phyloP scores from a whole-genome alignment of 2,113 vertebrate genomes.

The Aphyosemion australe region DNA sequence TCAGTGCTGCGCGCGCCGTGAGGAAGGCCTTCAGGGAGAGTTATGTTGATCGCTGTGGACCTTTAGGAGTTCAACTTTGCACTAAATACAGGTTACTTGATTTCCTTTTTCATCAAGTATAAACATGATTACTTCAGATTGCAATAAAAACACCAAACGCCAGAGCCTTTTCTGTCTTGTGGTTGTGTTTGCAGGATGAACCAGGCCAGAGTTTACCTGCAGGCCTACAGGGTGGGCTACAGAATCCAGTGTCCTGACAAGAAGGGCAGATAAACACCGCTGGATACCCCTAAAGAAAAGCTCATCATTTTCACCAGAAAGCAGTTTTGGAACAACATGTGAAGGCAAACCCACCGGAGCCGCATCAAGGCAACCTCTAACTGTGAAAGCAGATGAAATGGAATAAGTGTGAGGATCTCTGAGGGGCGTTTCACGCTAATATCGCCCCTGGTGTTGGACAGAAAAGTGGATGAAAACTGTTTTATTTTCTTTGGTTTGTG shows the following conservation, averaged over 20 bases:
- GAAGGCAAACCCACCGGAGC: neutral
- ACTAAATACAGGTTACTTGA: constrained; percentile 82
- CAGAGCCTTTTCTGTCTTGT: constrained; percentile 4
- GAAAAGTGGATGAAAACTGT: constrained; percentile 3
- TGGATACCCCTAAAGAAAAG: neutral
- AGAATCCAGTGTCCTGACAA: constrained; percentile 80
- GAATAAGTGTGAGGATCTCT: neutral
- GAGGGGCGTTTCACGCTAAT: neutral
- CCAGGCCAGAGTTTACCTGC: constrained; percentile 83
- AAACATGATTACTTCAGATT: neutral
- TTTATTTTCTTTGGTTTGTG: neutral
- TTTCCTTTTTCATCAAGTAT: neutral
- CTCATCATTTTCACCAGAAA: neutral
- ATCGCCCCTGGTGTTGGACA: neutral
- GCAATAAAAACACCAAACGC: neutral
- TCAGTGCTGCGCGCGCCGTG: constrained; percentile 81
- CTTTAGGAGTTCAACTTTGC: constrained; percentile 81
- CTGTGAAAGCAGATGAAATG: neutral
- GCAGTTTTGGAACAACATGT: neutral
- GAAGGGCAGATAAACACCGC: constrained; percentile 46
- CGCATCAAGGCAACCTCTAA: neutral
- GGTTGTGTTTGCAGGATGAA: constrained; percentile 76
- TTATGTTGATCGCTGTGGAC: constrained; percentile 83
- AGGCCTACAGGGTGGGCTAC: constrained; percentile 84
- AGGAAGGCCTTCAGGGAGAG: constrained; percentile 79